Conservation (phyloP, 2,888 invertebrate species). For the Apamea crenata region DNA sequence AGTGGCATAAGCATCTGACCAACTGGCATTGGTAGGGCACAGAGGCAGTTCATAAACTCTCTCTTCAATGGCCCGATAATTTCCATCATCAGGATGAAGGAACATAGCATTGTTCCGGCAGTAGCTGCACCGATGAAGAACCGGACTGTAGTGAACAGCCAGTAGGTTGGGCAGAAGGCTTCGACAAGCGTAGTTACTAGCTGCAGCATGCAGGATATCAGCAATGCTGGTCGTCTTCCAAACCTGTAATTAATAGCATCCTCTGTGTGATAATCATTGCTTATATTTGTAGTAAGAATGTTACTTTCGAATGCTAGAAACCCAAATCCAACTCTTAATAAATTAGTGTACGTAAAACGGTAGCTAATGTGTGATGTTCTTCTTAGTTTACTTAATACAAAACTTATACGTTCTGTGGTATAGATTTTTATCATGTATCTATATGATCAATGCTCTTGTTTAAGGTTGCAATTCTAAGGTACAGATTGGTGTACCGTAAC, state of each 20-base stretch:
- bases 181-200: constrained; percentile 91
- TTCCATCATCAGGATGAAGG: constrained; percentile 91
- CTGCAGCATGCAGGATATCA: constrained; percentile 90
- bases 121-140: constrained; percentile 92
- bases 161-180: constrained; percentile 90
- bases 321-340: not conserved
- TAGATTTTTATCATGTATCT: not conserved
- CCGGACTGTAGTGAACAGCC: constrained; percentile 90
- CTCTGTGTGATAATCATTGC: not conserved
- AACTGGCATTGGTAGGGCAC: constrained; percentile 91
- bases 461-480: not conserved
- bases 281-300: not conserved
- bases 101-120: constrained; percentile 94
- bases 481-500: not conserved
- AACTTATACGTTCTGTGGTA: not conserved
- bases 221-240: constrained; percentile 92
- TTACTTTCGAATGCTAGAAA: not conserved
- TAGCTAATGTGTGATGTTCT: not conserved
- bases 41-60: constrained; percentile 88
- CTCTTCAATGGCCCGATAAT: constrained; percentile 87
- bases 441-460: not conserved
- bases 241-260: constrained; percentile 85
- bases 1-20: constrained; percentile 91
- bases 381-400: not conserved
- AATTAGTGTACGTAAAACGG: not conserved